These are phyloP conservation scores for Marisa cornuarietis DNA, from an alignment of 1,140 invertebrate species.

Conservation along the genomic window DNA sequence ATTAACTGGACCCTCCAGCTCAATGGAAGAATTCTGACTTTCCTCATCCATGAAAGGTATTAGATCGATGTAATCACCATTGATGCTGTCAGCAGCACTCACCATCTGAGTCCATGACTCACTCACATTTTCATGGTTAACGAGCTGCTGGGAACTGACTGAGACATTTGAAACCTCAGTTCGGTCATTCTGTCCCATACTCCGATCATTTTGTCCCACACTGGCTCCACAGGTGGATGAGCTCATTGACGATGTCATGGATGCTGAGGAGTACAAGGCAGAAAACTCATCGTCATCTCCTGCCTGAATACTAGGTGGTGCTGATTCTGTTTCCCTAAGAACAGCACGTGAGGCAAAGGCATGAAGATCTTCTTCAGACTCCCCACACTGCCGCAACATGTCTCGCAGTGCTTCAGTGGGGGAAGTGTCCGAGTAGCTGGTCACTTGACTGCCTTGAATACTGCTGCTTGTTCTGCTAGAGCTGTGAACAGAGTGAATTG, in stretches of 20 bases:
- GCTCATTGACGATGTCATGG: constrained; percentile 31
- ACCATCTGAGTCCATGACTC: constrained; percentile 63
- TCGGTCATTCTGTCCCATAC: background rate
- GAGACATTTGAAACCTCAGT: constrained; percentile 53
- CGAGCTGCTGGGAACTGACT: constrained; percentile 32
- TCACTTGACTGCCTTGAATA: background rate
- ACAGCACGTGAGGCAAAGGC: constrained; percentile 29
- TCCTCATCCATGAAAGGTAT: constrained; percentile 64
- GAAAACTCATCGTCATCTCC: constrained; percentile 15
- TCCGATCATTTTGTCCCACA: background rate
- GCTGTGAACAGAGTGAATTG: background rate
- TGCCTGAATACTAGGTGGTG: constrained; percentile 1
- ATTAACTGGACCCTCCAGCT: constrained; percentile 44
- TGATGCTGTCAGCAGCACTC: constrained; percentile 54
- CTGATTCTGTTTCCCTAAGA: constrained; percentile 17
- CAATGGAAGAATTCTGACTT: constrained; percentile 45
- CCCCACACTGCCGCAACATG: constrained; percentile 49
- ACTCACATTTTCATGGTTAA: constrained; percentile 51
- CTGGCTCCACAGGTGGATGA: constrained; percentile 3
- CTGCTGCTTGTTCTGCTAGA: background rate
- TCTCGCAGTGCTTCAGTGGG: constrained; percentile 48
- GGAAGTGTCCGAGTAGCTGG: constrained; percentile 32
- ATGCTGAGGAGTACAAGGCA: constrained; percentile 14
- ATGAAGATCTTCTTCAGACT: constrained; percentile 40
- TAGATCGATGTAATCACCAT: constrained; percentile 63